Percentiles rank a stretch among this genome's conserved stretches.
Conservation (phyloP, 2,888 invertebrate genomes). For the Lochmaea capreae region DNA sequence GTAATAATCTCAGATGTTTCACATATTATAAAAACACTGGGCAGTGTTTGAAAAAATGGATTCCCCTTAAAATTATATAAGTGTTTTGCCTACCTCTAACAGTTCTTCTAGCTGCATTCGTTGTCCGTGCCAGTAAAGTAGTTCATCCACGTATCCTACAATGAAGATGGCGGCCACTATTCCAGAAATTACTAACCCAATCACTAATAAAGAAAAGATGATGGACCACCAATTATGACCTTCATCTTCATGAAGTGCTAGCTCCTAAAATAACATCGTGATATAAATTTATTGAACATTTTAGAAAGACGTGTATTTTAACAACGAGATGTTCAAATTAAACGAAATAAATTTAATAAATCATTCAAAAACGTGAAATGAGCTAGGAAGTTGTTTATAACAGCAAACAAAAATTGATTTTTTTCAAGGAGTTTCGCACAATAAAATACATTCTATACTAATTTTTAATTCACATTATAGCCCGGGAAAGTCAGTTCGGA, state of each 20-base stretch:
- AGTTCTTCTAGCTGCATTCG: slow-evolving; percentile 89
- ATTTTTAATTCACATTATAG: no score
- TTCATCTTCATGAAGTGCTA: slow-evolving; percentile 79
- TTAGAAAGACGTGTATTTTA: neutral
- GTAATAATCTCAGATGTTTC: no score
- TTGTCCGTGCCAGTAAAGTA: slow-evolving; percentile 88
- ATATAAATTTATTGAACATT: neutral
- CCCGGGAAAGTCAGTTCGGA: no score
- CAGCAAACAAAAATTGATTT: no score
- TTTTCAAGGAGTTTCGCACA: no score
- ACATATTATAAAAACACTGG: no score
- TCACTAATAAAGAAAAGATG: slow-evolving; percentile 87
- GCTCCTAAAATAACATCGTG: slow-evolving; percentile 70
- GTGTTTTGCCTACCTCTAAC: slow-evolving; percentile 70
- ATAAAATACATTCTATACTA: no score
- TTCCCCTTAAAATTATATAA: neutral
- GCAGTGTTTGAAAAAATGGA: no score
- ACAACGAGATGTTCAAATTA: slow-evolving; percentile 6
- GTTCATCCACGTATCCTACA: slow-evolving; percentile 90
- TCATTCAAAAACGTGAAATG: no score
- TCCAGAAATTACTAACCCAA: slow-evolving; percentile 87
- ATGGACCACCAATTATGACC: slow-evolving; percentile 92
- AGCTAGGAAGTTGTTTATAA: no score
- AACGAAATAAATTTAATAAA: neutral
- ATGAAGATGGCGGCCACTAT: slow-evolving; percentile 90